Evolutionary conservation across 2,888 invertebrate genomes (phyloP).

Genomic region (Epinotia bilunana): DNA sequence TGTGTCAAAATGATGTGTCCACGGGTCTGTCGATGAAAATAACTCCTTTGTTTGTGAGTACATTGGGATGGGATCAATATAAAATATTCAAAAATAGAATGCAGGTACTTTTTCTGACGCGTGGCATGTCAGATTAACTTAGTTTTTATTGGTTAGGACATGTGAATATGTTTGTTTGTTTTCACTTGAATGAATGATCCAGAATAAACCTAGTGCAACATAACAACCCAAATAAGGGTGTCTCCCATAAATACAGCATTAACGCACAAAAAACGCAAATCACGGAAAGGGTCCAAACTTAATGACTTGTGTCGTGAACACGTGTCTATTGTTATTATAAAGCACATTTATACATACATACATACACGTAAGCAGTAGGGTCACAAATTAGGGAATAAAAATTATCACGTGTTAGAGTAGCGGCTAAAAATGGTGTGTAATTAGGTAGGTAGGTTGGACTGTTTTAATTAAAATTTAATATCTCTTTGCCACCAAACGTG

Average conservation of each 20-base stretch:
- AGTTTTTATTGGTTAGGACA: too few species aligned
- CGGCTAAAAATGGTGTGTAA: not conserved
- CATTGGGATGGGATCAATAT: too few species aligned
- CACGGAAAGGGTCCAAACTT: constrained; percentile 24
- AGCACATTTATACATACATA: not conserved
- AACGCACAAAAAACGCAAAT: constrained; percentile 37
- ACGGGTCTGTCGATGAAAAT: too few species aligned
- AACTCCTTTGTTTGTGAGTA: too few species aligned
- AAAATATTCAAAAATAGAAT: too few species aligned
- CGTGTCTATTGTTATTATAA: constrained; percentile 21
- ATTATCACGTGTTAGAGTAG: not conserved
- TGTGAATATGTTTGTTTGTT: not conserved
- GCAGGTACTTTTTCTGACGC: too few species aligned
- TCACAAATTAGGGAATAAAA: constrained; percentile 7
- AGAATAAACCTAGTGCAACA: not conserved
- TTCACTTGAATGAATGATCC: not conserved
- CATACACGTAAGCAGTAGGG: not conserved
- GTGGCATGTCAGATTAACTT: too few species aligned
- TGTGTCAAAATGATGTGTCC: too few species aligned
- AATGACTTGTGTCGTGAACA: constrained; percentile 28
- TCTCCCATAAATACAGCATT: not conserved
- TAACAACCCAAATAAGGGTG: constrained; percentile 7
- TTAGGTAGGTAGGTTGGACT: too few species aligned
- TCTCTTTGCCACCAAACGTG: too few species aligned
- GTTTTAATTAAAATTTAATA: too few species aligned